Conservation (phyloP, 1,140 invertebrate genomes). For the Trigoniulus corallinus region DNA sequence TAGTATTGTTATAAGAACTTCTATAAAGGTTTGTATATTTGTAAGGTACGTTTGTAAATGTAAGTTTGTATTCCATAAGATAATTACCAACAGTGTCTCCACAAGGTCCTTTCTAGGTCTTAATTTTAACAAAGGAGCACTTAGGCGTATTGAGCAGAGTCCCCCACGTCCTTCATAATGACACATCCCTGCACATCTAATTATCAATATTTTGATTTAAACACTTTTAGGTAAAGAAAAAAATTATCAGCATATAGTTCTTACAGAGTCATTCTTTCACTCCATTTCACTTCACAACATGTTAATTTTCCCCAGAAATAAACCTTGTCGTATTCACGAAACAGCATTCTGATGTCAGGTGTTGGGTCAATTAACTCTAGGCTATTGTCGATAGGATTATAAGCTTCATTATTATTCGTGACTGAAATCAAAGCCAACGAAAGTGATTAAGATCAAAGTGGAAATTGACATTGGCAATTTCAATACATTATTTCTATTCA, state of each 20-base stretch:
- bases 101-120: constrained; percentile 82
- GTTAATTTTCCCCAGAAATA: constrained; percentile 68
- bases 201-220: constrained; percentile 9
- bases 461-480: too few relatives aligned
- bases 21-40: neutral
- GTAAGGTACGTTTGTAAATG: too few relatives aligned
- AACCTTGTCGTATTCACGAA: constrained; percentile 63
- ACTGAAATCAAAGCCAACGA: too few relatives aligned
- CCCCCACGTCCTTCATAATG: constrained; percentile 55
- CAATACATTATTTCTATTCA: too few relatives aligned
- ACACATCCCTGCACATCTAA: constrained; percentile 63
- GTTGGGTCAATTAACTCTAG: constrained; percentile 83
- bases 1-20: neutral
- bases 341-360: constrained; percentile 73
- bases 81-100: constrained; percentile 67
- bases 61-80: constrained; percentile 5
- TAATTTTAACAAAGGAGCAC: constrained; percentile 75
- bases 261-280: constrained; percentile 81
- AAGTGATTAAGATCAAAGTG: too few relatives aligned
- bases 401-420: too few relatives aligned
- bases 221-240: constrained; percentile 1
- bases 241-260: constrained; percentile 22
- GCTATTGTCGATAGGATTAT: constrained; percentile 27
- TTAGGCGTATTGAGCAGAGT: constrained; percentile 55
- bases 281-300: constrained; percentile 78